Evolutionary conservation across 2,888 invertebrate species (phyloP).

Genomic region (Stenichneumon culpator): DNA sequence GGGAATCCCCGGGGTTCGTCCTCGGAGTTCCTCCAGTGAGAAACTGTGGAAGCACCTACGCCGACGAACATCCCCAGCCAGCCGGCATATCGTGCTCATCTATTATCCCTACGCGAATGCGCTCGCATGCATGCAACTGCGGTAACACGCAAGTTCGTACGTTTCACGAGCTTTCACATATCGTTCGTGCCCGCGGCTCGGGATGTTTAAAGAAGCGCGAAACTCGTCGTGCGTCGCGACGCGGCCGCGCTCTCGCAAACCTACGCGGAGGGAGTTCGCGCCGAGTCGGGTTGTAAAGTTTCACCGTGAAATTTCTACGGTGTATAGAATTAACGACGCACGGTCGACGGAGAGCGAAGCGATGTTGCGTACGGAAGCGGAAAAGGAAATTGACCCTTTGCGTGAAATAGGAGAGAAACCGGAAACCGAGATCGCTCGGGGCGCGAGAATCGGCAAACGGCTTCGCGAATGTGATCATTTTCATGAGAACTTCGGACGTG

Average conservation of each 20-base stretch:
- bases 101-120: constrained; percentile 20
- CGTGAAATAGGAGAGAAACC: constrained; percentile 4
- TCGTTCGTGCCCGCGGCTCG: background rate
- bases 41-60: constrained; percentile 15
- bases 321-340: constrained; percentile 21
- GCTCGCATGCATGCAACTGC: constrained; percentile 1
- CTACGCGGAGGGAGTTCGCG: background rate
- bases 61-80: constrained; percentile 6
- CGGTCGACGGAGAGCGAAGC: background rate
- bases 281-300: constrained; percentile 10
- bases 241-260: background rate
- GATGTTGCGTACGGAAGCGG: background rate
- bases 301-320: constrained; percentile 17
- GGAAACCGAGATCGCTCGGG: constrained; percentile 17
- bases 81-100: constrained; percentile 14
- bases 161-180: background rate
- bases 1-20: constrained; percentile 32
- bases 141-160: constrained; percentile 1
- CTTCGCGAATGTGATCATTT: constrained; percentile 32
- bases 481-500: constrained; percentile 26
- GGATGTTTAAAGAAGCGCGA: constrained; percentile 17
- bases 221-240: constrained; percentile 17
- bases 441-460: constrained; percentile 10
- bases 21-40: constrained; percentile 18
- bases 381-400: constrained; percentile 2